Evolutionary conservation across 2,888 invertebrate species (phyloP).

Genomic region (Bhutanitis thaidina): DNA sequence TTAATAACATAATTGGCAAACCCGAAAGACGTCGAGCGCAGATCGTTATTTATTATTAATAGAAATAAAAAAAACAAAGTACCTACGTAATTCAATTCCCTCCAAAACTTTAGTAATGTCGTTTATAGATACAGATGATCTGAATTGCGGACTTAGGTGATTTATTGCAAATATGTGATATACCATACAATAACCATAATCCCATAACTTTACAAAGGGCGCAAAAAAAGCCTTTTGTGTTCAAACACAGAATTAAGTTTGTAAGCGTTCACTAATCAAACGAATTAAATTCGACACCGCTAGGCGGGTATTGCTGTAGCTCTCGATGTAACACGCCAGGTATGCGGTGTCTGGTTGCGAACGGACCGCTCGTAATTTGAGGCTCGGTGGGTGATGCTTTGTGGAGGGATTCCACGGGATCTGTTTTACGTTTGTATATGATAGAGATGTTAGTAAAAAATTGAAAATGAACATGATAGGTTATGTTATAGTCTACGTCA

Average conservation of each 20-base stretch:
- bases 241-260: conserved; percentile 30
- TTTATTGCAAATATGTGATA: not conserved
- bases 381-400: not conserved
- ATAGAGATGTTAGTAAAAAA: not conserved
- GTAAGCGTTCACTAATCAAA: conserved; percentile 36
- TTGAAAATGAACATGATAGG: too few relatives aligned
- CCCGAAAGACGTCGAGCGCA: too few relatives aligned
- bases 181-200: conserved; percentile 6
- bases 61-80: too few relatives aligned
- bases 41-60: too few relatives aligned
- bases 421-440: not conserved
- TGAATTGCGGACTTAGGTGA: not conserved
- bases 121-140: not conserved
- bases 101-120: too few relatives aligned
- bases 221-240: not conserved
- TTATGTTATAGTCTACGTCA: too few relatives aligned
- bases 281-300: conserved; percentile 34
- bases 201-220: conserved; percentile 4
- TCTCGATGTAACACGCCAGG: conserved; percentile 18
- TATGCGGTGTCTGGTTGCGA: conserved; percentile 20
- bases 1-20: too few relatives aligned
- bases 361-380: conserved; percentile 7
- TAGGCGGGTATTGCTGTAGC: not conserved
- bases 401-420: not conserved
- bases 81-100: too few relatives aligned